These are phyloP conservation scores for Heterocephalus glaber DNA, from an alignment of 2,113 vertebrate species.

Conservation along the genomic window DNA sequence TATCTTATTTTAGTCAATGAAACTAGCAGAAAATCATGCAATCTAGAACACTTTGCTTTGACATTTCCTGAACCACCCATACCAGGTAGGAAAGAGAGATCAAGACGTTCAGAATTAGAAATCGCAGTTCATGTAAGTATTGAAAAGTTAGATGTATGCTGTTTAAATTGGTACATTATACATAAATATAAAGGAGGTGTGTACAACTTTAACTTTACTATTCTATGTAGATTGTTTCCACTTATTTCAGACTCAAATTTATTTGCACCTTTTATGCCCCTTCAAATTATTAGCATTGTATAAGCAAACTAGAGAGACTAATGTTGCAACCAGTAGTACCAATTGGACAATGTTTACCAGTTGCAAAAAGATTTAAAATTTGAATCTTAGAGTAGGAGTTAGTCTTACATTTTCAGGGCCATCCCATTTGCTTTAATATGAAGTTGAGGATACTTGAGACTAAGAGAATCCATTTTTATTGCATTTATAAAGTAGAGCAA, in stretches of 20 bases:
- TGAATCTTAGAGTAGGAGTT: not conserved
- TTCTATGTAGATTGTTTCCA: not conserved
- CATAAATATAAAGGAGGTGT: not conserved
- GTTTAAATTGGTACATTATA: not conserved
- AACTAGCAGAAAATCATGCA: not conserved
- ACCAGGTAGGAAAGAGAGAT: conserved; percentile 62
- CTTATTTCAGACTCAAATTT: not conserved
- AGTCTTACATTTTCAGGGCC: not conserved
- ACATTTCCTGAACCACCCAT: conserved; percentile 62
- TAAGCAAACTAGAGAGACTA: not conserved
- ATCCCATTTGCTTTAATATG: not conserved
- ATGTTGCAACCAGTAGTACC: not conserved
- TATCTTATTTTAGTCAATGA: conserved; percentile 49
- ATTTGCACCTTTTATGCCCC: not conserved
- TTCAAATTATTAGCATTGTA: not conserved
- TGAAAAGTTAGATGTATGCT: not conserved
- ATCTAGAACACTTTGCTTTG: conserved; percentile 46
- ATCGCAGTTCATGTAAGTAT: conserved; percentile 49
- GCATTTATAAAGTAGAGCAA: not conserved
- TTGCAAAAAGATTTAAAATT: conserved; percentile 1
- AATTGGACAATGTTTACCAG: not conserved
- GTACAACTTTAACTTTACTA: not conserved
- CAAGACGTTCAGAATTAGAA: conserved; percentile 54
- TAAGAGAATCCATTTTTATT: not conserved
- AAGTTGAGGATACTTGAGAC: not conserved